Base-by-base conservation (phyloP, 2,797 vertebrate genomes). In the Cyprinella venusta region DNA sequence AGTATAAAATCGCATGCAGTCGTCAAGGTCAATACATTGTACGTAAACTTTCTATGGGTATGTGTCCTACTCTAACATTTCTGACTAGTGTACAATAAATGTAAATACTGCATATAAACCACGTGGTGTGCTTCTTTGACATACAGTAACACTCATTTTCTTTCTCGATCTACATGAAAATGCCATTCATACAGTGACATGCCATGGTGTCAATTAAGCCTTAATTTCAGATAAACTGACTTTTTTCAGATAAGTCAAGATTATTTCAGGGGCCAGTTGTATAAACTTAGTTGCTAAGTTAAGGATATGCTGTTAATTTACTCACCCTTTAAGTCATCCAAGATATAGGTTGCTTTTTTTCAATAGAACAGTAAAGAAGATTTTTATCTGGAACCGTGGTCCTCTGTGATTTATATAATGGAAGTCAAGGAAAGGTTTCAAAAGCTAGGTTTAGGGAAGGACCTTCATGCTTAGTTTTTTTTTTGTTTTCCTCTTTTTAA, bases 11-110 rank as follows among this genome's bases (percentile, higher is more conserved):
- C 80, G 85, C 87, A 88, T 86, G 87, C 86, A 68, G 65, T 69
- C 15, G 76, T 72, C 74, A 24, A 76, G n/a, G 67, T 79, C 33
- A 10, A 78, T 36, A 12, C 59, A 26, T 33, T 76, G 54, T 83
- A 61, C 42, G 85, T 86, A 76, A 69, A 69, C 65, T 83, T 75
- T 74, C 76, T 67, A 79, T 75, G 40, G n/a, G n/a, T n/a, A n/a
- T n/a, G n/a, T 83, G 85, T 86, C 61, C 48, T 86, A 36, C 38
- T 84, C 68, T 7, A 68, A 45, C 52, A 71, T 80, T 54, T 84
- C 75, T 82, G 63, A 69, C 81, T 81, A 75, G 84, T 86, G 86
- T 88, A 88, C 56, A 86, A 72, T 88, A 88, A 86, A 82, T 88
- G 84, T 84, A 82, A 88, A 86, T 84, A 81, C 78, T 72, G 56